A percentile compares a stretch with the other conserved stretches of the same genome.
Conservation (phyloP, 2,113 vertebrate species). For the Cavia porcellus region DNA sequence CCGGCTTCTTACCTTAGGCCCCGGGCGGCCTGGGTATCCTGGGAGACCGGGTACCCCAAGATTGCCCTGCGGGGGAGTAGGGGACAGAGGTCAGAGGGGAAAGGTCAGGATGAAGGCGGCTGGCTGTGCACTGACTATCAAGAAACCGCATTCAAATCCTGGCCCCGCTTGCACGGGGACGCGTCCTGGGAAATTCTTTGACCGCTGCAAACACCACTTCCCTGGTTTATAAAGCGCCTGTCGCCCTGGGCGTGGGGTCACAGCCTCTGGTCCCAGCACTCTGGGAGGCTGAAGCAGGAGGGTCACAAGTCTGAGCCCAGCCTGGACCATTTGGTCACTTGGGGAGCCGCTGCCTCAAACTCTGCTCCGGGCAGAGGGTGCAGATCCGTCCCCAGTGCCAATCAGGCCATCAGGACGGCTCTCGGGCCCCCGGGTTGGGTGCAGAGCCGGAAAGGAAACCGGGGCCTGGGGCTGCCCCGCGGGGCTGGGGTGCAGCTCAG, state of each 20-base stretch:
- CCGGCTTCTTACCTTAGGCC: slow-evolving; percentile 87
- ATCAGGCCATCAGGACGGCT: neutral
- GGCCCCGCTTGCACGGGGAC: neutral
- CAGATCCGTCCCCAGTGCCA: neutral
- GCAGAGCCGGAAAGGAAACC: neutral
- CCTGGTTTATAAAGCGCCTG: neutral
- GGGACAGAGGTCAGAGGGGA: neutral
- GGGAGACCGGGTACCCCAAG: slow-evolving; percentile 91
- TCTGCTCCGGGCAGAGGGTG: neutral
- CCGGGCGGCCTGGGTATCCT: slow-evolving; percentile 91
- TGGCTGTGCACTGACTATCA: no score
- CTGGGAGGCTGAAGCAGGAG: neutral
- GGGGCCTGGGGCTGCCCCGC: neutral
- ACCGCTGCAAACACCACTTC: neutral
- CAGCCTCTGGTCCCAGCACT: neutral
- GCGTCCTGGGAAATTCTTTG: neutral
- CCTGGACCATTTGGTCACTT: neutral
- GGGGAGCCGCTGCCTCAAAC: neutral
- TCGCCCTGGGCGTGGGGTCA: neutral
- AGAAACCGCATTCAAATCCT: neutral
- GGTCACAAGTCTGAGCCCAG: neutral
- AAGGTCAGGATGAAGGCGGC: no score
- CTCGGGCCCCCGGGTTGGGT: neutral
- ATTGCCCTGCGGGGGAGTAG: slow-evolving; percentile 86
- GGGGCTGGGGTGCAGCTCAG: neutral